These are phyloP conservation scores for Pogonophryne albipinna DNA, from an alignment of 2,797 vertebrate species.

Conservation along the genomic window DNA sequence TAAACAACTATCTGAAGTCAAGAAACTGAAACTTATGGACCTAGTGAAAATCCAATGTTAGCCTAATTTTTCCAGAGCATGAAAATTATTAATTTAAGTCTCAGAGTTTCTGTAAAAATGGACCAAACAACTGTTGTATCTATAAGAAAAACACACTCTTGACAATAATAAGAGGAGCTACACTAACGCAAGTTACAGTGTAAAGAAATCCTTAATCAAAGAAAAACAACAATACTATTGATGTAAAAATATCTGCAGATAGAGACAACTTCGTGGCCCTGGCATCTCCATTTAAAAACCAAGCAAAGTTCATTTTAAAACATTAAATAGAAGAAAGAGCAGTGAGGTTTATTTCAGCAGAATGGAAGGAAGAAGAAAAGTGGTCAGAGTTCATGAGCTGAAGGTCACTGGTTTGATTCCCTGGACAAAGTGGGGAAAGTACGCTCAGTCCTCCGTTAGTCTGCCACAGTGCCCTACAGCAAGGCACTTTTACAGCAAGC, in stretches of 20 bases:
- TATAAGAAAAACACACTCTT: background rate
- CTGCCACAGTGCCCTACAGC: slow-evolving; percentile 61
- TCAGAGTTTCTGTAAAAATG: background rate
- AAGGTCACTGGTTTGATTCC: slow-evolving; percentile 50
- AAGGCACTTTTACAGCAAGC: slow-evolving; percentile 77
- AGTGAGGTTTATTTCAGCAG: slow-evolving; percentile 38
- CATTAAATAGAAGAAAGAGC: slow-evolving; percentile 16
- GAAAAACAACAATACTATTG: background rate
- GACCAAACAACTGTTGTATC: background rate
- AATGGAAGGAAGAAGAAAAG: slow-evolving; percentile 28
- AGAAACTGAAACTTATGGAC: background rate
- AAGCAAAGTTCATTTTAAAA: slow-evolving; percentile 19
- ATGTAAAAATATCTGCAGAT: slow-evolving; percentile 41
- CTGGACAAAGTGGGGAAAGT: slow-evolving; percentile 22
- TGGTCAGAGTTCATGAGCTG: slow-evolving; percentile 61
- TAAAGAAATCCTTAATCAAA: slow-evolving; percentile 14
- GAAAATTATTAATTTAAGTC: background rate
- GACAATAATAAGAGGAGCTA: slow-evolving; percentile 34
- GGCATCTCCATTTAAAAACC: slow-evolving; percentile 4
- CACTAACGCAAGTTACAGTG: slow-evolving; percentile 10
- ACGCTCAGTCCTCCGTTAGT: slow-evolving; percentile 43
- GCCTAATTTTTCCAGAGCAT: background rate
- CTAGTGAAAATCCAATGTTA: background rate
- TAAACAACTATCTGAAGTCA: background rate
- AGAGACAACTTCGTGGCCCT: slow-evolving; percentile 10